A percentile compares a stretch with the other conserved stretches of the same genome.
phyloP scores from a whole-genome alignment of 2,797 vertebrate genomes.

The Sebastes wilsoni region DNA sequence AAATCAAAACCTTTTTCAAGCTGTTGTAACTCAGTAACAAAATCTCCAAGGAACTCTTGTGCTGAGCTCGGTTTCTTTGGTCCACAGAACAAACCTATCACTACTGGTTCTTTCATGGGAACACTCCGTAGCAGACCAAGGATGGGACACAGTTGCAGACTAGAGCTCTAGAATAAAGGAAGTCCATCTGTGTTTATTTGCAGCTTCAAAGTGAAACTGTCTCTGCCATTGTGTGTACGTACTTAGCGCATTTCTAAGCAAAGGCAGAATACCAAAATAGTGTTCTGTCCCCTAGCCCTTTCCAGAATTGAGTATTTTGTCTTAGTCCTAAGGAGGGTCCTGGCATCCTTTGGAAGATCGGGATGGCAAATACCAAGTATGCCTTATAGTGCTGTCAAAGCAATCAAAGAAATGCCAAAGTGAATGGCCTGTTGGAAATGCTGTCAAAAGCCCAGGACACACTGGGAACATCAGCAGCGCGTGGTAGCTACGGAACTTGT shows the following conservation, averaged over 20 bases:
- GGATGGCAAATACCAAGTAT: too few species aligned
- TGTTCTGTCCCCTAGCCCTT: too few species aligned
- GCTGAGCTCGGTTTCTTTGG: slow-evolving; percentile 15
- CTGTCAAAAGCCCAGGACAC: too few species aligned
- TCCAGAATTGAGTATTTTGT: too few species aligned
- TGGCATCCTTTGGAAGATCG: too few species aligned
- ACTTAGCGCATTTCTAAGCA: neutral
- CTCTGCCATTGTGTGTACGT: neutral
- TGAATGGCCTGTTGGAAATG: too few species aligned
- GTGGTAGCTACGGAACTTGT: too few species aligned
- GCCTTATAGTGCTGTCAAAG: too few species aligned
- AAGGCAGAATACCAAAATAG: neutral
- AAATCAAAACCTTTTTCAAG: slow-evolving; percentile 10
- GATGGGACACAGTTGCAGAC: neutral
- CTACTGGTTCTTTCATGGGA: slow-evolving; percentile 9
- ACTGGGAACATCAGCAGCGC: too few species aligned
- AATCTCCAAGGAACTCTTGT: neutral
- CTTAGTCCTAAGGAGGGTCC: too few species aligned
- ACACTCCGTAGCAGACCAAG: neutral
- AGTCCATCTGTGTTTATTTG: slow-evolving; percentile 40
- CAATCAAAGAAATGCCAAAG: too few species aligned
- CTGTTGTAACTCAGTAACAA: neutral
- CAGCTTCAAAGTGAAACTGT: slow-evolving; percentile 11
- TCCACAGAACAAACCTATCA: slow-evolving; percentile 7
- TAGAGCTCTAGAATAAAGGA: slow-evolving; percentile 26